Evolutionary conservation across 1,140 invertebrate genomes (phyloP), one percentile per base, ranked within the genome.

Genomic region (Penaeus indicus): DNA sequence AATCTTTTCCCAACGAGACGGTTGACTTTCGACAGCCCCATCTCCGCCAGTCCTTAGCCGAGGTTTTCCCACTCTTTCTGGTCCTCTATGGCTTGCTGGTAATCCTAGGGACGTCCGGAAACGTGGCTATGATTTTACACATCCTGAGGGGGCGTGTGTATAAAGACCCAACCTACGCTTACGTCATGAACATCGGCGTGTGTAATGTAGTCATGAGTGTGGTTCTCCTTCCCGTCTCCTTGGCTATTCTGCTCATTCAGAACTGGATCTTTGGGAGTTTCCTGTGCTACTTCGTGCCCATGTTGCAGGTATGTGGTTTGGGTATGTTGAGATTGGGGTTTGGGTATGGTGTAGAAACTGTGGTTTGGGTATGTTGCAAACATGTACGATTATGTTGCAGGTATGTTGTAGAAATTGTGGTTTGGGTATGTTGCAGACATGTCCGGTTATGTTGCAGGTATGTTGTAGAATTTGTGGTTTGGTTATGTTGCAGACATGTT

Each of bases 201-300:
- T 95, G 95, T 82, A 95, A 96, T 91, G 92, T 96, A 0, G 92
- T 96, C 22, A 95, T 96, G 92, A 95, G 95, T 91, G 91, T 95
- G 18, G 92, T 95, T 83, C 95, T 96, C 13, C 90, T 96, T 90
- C 96, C 96, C 8, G 93, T 96, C 1, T 94, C 95, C 1, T 91
- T 96, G 80, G 94, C 95, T 85, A 95, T 96, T 61, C 93, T 96
- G 89, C 93, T 96, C 3, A 92, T 96, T 62, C 94, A 96, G 90
- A 96, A 96, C 92, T 96, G 96, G 96, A 93, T 96, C 72, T 95
- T 96, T 89, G 96, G 96, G 11, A 94, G 95, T 88, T 95, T 96
- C 90, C 91, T 96, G n/a, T 96, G 96, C 92, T 96, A 95, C 91
- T 95, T 96, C 91, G 91, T 96, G 75, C 96, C 96, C 0, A 96